A percentile compares a stretch with the other conserved stretches of the same genome.
These are phyloP conservation scores for Nycteola revayana DNA, from an alignment of 2,888 invertebrate species.

Conservation along the genomic window DNA sequence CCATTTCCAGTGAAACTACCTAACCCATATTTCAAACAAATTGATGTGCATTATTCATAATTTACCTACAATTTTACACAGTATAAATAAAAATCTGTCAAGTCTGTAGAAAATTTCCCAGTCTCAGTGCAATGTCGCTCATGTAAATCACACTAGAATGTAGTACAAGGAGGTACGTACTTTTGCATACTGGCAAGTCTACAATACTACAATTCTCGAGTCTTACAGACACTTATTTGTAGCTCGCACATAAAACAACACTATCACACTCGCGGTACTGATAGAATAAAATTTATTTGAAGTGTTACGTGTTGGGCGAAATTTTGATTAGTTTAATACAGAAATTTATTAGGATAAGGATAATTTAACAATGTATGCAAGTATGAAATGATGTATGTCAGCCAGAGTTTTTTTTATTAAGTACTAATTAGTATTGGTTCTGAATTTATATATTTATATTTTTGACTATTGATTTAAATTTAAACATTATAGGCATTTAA, in stretches of 20 bases:
- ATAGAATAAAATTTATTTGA: slow-evolving; percentile 30
- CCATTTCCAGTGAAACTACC: no score
- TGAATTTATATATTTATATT: no score
- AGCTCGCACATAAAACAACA: slow-evolving; percentile 35
- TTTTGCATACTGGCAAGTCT: slow-evolving; percentile 5
- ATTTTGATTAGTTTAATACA: no score
- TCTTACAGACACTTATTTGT: slow-evolving; percentile 35
- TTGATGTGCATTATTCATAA: slow-evolving; percentile 5
- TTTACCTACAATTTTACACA: neutral
- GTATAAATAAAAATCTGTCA: slow-evolving; percentile 16
- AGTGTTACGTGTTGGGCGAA: slow-evolving; percentile 1
- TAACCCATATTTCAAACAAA: slow-evolving; percentile 6
- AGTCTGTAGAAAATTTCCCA: slow-evolving; percentile 32
- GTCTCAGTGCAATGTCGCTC: slow-evolving; percentile 42
- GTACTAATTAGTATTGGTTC: no score
- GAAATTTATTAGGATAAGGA: no score
- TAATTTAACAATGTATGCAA: no score
- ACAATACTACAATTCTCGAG: no score
- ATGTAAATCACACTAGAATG: slow-evolving; percentile 50
- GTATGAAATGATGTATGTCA: no score
- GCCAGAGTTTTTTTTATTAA: no score
- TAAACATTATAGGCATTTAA: no score
- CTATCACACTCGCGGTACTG: slow-evolving; percentile 25
- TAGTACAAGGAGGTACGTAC: slow-evolving; percentile 23
- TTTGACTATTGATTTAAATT: no score